phyloP scores from a whole-genome alignment of 1,140 invertebrate genomes.

The Leptonema lineaticorne region DNA sequence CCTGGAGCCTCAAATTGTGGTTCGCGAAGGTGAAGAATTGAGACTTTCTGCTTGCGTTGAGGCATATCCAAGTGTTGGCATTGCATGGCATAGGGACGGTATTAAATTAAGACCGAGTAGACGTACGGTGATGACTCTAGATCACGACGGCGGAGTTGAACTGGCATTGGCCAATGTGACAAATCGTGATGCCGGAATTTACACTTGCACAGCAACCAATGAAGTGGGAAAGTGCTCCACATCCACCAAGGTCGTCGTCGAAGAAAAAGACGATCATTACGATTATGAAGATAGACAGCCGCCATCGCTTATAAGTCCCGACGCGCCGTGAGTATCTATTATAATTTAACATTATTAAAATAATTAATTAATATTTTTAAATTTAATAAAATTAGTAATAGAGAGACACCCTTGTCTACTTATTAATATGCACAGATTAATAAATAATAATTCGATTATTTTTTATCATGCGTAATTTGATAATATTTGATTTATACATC shows the following conservation, averaged over 20 bases:
- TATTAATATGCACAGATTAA: no score
- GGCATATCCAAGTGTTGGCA: conserved; percentile 78
- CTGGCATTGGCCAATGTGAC: conserved; percentile 68
- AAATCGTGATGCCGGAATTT: conserved; percentile 77
- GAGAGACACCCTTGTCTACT: no score
- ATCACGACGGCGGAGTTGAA: conserved; percentile 76
- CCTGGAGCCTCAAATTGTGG: conserved; percentile 63
- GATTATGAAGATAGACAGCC: conserved; percentile 43
- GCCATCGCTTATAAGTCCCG: conserved; percentile 56
- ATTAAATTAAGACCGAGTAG: conserved; percentile 73
- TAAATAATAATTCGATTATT: no score
- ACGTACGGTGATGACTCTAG: conserved; percentile 70
- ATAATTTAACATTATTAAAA: no score
- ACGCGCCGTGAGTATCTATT: conserved; percentile 64
- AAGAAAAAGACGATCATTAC: conserved; percentile 46
- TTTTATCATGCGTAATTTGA: no score
- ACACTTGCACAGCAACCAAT: conserved; percentile 84
- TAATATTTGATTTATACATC: no score
- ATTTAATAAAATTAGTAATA: no score
- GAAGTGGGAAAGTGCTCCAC: conserved; percentile 79
- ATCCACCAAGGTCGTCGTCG: conserved; percentile 67
- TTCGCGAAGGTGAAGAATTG: conserved; percentile 65
- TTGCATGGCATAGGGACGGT: conserved; percentile 75
- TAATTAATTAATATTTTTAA: no score
- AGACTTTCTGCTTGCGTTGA: conserved; percentile 71